Conservation (phyloP, 2,113 vertebrate species). For the Sinocyclocheilus grahami region DNA sequence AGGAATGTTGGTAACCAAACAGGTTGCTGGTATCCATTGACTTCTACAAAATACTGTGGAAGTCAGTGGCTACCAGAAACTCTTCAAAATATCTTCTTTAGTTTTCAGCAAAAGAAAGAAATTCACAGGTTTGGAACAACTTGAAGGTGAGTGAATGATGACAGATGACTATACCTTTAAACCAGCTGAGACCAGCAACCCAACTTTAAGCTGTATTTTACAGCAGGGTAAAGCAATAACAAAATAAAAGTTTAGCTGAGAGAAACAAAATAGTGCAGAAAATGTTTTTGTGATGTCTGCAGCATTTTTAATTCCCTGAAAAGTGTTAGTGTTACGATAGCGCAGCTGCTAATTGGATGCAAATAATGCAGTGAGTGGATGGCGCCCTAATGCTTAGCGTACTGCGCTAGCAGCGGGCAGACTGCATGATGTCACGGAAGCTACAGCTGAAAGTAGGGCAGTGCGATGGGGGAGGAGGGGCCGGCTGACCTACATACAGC, state of each 20-base stretch:
- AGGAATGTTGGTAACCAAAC: not conserved
- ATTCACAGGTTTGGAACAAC: not conserved
- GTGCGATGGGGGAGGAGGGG: slow-evolving; percentile 54
- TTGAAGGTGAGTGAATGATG: not conserved
- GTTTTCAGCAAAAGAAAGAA: not conserved
- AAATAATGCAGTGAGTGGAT: slow-evolving; percentile 51
- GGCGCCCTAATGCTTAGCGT: slow-evolving; percentile 36
- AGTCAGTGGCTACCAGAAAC: not conserved
- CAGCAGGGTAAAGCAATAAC: not conserved
- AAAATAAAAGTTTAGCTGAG: not conserved
- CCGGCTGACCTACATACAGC: slow-evolving; percentile 80
- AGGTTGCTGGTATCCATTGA: not conserved
- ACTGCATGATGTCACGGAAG: slow-evolving; percentile 72
- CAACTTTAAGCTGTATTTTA: not conserved
- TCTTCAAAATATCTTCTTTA: not conserved
- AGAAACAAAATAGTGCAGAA: not conserved
- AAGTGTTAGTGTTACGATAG: not conserved
- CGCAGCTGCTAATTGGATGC: slow-evolving; percentile 20
- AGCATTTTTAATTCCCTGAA: not conserved
- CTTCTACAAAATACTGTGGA: not conserved
- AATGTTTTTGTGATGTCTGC: not conserved
- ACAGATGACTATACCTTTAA: not conserved
- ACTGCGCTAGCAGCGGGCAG: slow-evolving; percentile 34
- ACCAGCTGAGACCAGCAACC: slow-evolving; percentile 23
- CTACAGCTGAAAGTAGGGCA: slow-evolving; percentile 79